These are phyloP conservation scores for Aphidius gifuensis DNA, from an alignment of 1,140 invertebrate species.

Conservation along the genomic window DNA sequence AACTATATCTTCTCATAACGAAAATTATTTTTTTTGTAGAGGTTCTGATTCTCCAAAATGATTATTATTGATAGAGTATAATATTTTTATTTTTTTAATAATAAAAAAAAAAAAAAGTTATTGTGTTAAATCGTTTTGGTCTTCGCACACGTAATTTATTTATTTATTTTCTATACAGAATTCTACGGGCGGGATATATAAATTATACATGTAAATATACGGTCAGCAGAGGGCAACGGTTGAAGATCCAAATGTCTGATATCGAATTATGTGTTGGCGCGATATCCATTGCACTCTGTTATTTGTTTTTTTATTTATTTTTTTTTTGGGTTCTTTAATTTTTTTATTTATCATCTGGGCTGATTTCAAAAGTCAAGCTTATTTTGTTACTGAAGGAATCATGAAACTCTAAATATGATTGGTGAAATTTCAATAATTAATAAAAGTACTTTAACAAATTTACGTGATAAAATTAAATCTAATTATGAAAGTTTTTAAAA, in stretches of 20 bases:
- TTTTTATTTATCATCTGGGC: constrained; percentile 8
- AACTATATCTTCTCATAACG: too few relatives aligned
- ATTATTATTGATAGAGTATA: too few relatives aligned
- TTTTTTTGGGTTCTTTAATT: constrained; percentile 3
- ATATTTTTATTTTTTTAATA: too few relatives aligned
- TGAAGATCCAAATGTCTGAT: constrained; percentile 45
- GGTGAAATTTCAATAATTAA: too few relatives aligned
- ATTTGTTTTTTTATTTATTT: constrained; percentile 6
- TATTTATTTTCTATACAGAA: constrained; percentile 1
- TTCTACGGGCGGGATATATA: constrained; percentile 42
- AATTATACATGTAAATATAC: constrained; percentile 55
- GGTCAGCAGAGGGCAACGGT: constrained; percentile 31
- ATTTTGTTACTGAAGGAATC: too few relatives aligned
- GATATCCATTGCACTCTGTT: constrained; percentile 30
- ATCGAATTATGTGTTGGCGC: constrained; percentile 48
- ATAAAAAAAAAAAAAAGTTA: constrained; percentile 1
- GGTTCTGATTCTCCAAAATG: too few relatives aligned
- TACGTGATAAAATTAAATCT: too few relatives aligned
- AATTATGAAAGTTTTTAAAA: too few relatives aligned
- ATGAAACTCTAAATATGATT: too few relatives aligned
- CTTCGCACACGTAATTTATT: constrained; percentile 6
- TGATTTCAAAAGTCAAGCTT: not conserved
- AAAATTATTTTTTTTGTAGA: too few relatives aligned
- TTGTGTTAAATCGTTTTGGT: constrained; percentile 17
- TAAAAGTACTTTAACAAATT: too few relatives aligned